Conservation (phyloP, 2,888 invertebrate genomes). For the Lithophane ornitopus region DNA sequence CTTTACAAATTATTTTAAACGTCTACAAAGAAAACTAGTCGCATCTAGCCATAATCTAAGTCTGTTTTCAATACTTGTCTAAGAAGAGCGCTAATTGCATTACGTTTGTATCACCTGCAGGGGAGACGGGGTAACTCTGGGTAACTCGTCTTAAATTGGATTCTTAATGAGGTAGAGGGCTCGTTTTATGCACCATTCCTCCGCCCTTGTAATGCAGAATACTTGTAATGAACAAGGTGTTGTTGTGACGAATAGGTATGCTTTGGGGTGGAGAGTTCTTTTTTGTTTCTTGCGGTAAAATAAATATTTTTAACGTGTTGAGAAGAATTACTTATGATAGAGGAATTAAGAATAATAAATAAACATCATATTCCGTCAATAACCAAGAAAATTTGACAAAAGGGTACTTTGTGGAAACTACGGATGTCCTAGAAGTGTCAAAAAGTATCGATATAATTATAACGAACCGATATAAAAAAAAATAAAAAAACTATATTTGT, state of each 20-base stretch:
- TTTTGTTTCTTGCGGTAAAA: background rate
- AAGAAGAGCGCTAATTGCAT: slow-evolving; percentile 84
- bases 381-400: background rate
- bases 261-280: background rate
- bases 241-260: slow-evolving; percentile 24
- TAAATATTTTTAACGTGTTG: background rate
- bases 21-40: slow-evolving; percentile 5
- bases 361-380: background rate
- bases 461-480: no score
- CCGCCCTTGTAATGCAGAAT: slow-evolving; percentile 70
- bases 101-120: slow-evolving; percentile 88
- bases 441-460: no score
- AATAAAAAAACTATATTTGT: no score
- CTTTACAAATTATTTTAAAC: background rate
- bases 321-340: background rate
- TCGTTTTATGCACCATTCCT: slow-evolving; percentile 83
- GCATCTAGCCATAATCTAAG: slow-evolving; percentile 56
- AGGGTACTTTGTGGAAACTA: background rate
- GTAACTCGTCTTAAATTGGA: slow-evolving; percentile 85
- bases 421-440: no score
- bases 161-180: slow-evolving; percentile 86
- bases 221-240: slow-evolving; percentile 59
- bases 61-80: slow-evolving; percentile 67
- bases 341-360: background rate
- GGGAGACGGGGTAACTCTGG: slow-evolving; percentile 77